A percentile compares a stretch with the other conserved stretches of the same genome.
phyloP scores from a whole-genome alignment of 2,113 vertebrate species.

The Acanthisitta chloris region DNA sequence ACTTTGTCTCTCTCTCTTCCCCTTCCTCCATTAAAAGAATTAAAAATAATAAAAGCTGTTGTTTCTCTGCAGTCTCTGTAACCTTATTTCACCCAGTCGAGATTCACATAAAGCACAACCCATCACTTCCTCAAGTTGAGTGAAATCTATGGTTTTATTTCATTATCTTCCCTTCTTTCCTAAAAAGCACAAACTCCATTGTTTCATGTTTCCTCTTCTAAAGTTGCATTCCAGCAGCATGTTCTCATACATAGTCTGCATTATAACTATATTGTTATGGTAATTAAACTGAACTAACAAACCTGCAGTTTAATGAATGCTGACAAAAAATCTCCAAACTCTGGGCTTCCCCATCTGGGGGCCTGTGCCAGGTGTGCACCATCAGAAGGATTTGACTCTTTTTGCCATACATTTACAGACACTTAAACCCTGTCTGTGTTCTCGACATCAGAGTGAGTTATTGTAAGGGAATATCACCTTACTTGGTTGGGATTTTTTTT shows the following conservation, averaged over 20 bases:
- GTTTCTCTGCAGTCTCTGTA: not conserved
- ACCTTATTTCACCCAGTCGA: not conserved
- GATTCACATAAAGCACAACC: not conserved
- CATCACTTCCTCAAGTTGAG: not conserved
- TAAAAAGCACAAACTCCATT: not conserved
- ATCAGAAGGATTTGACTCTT: not conserved
- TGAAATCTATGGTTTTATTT: not conserved
- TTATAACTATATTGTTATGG: not conserved
- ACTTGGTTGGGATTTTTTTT: not conserved
- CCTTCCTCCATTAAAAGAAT: not conserved
- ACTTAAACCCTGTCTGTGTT: not conserved
- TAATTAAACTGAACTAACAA: not conserved
- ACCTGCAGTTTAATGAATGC: not conserved
- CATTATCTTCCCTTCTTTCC: not conserved
- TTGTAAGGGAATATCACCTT: not conserved
- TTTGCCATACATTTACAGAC: not conserved
- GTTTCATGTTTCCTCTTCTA: not conserved
- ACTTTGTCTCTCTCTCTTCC: not conserved
- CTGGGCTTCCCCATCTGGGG: not conserved
- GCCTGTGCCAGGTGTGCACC: not conserved
- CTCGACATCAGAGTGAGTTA: not conserved
- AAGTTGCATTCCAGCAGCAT: not conserved
- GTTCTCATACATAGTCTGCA: not conserved
- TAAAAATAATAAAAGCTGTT: not conserved
- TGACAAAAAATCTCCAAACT: not conserved